A percentile compares a stretch with the other conserved stretches of the same genome.
These are phyloP conservation scores for Heteromyza rotundicornis DNA, from an alignment of 2,888 invertebrate species.

Conservation along the genomic window DNA sequence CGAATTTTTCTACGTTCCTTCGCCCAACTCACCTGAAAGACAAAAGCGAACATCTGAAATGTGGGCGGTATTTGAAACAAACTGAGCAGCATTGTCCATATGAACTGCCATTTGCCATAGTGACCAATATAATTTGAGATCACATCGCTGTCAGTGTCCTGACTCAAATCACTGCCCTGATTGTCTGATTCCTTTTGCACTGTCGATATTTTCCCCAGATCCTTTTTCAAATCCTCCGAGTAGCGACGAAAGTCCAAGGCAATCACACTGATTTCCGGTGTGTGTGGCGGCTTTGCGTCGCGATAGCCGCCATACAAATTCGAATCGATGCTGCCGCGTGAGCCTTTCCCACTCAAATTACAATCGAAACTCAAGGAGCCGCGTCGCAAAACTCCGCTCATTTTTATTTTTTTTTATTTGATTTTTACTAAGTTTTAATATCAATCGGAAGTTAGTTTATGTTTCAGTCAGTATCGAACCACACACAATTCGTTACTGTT, in stretches of 20 bases:
- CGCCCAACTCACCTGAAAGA: conserved; percentile 63
- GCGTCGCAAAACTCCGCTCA: conserved; percentile 58
- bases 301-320: conserved; percentile 53
- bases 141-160: conserved; percentile 63
- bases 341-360: conserved; percentile 26
- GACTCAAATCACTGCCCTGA: conserved; percentile 41
- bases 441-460: background rate
- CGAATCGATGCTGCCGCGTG: conserved; percentile 47
- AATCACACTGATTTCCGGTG: conserved; percentile 59
- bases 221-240: conserved; percentile 56
- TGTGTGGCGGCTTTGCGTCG: conserved; percentile 47
- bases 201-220: conserved; percentile 15
- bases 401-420: conserved; percentile 28
- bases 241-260: conserved; percentile 56
- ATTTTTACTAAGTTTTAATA: background rate
- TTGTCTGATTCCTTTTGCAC: background rate
- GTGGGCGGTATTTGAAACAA: conserved; percentile 69
- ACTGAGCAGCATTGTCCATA: conserved; percentile 67
- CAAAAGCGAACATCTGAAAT: conserved; percentile 70
- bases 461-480: too few species aligned
- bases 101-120: conserved; percentile 69
- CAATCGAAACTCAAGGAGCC: conserved; percentile 55
- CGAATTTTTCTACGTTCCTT: background rate
- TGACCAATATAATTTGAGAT: conserved; percentile 68
- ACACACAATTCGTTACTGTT: too few species aligned